phyloP scores from a whole-genome alignment of 2,888 invertebrate species.

The Sarcophaga variegata region DNA sequence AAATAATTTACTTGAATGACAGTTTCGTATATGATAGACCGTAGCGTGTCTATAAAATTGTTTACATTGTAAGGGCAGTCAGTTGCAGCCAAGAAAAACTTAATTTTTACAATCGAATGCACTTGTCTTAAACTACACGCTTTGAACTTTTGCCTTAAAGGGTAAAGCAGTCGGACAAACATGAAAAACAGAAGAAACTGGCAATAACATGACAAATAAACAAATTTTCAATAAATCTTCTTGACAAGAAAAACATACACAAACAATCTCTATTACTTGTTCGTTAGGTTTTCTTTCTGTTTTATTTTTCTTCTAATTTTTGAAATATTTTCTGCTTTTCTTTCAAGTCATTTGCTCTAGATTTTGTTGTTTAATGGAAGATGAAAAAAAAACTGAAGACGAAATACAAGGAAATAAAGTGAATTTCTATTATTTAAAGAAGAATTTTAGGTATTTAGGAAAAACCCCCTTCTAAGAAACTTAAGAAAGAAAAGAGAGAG shows the following conservation, averaged over 20 bases:
- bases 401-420: background rate
- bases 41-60: background rate
- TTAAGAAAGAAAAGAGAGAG: background rate
- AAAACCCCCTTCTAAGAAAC: background rate
- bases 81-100: background rate
- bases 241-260: slow-evolving; percentile 13
- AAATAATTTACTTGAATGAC: background rate
- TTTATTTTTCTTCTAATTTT: background rate
- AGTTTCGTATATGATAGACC: background rate
- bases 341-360: background rate
- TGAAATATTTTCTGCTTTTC: slow-evolving; percentile 6
- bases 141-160: slow-evolving; percentile 14
- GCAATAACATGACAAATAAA: slow-evolving; percentile 25
- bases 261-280: background rate
- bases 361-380: slow-evolving; percentile 13
- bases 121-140: slow-evolving; percentile 13
- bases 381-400: background rate
- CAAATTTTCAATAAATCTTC: slow-evolving; percentile 51
- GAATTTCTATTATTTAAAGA: slow-evolving; percentile 14
- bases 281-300: no score
- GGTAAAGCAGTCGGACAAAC: background rate
- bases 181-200: slow-evolving; percentile 2
- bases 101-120: slow-evolving; percentile 33
- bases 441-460: slow-evolving; percentile 27
- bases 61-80: background rate